A percentile compares a stretch with the other conserved stretches of the same genome.
Evolutionary conservation across 2,888 invertebrate genomes (phyloP).

Genomic region (Hirtodrosophila confusa): DNA sequence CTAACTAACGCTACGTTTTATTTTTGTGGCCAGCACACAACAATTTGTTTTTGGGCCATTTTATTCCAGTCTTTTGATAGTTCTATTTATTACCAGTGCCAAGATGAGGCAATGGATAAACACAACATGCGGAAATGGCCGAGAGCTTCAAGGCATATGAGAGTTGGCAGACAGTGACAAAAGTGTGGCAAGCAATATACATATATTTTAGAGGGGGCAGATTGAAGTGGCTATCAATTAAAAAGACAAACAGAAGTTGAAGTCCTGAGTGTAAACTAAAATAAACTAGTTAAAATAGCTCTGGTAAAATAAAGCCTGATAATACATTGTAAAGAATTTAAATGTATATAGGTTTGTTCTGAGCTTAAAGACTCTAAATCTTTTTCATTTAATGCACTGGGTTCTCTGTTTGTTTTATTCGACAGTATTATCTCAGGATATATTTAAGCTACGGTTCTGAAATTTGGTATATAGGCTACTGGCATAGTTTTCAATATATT

Average conservation of each 20-base stretch:
- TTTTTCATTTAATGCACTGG: too few species aligned
- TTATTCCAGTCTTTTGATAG: conserved; percentile 56
- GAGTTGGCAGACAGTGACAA: conserved; percentile 24
- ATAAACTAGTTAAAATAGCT: neutral
- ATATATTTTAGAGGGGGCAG: neutral
- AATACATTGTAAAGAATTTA: too few species aligned
- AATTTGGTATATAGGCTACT: too few species aligned
- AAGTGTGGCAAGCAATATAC: conserved; percentile 4
- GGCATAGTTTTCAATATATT: too few species aligned
- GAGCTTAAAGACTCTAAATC: too few species aligned
- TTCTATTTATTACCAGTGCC: conserved; percentile 47
- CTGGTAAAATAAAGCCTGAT: too few species aligned
- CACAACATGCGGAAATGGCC: conserved; percentile 9
- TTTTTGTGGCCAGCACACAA: conserved; percentile 46
- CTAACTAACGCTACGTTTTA: conserved; percentile 15
- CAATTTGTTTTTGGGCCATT: conserved; percentile 42
- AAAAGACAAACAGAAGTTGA: conserved; percentile 5
- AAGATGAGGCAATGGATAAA: conserved; percentile 23
- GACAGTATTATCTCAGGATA: too few species aligned
- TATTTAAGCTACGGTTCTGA: too few species aligned
- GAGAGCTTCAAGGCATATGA: conserved; percentile 30
- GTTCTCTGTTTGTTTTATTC: too few species aligned
- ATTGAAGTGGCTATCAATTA: conserved; percentile 1
- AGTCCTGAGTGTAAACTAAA: neutral
- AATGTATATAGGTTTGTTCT: too few species aligned